Conservation (phyloP, 1,140 invertebrate genomes). For the Campoletis sonorensis region DNA sequence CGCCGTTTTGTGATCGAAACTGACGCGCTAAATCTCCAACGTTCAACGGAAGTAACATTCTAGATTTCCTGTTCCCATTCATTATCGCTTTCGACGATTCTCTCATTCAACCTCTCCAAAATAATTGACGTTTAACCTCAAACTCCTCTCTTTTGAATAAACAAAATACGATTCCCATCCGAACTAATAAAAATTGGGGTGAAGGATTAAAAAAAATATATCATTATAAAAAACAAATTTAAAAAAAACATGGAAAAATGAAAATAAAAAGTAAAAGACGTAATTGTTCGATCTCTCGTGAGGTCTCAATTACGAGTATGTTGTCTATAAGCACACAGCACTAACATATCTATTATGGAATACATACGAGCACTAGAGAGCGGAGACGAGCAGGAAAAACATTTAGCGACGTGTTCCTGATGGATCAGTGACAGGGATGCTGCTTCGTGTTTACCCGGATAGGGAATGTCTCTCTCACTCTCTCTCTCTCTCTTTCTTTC, state of each 20-base stretch:
- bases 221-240: background rate
- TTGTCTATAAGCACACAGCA: background rate
- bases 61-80: background rate
- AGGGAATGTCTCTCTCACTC: slow-evolving; percentile 49
- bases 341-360: background rate
- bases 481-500: background rate
- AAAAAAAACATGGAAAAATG: no score
- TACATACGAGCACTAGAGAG: background rate
- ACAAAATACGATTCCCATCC: no score
- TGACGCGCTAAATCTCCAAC: slow-evolving; percentile 21
- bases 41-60: background rate
- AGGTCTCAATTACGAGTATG: background rate
- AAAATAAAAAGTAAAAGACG: no score
- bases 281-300: background rate
- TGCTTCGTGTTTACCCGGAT: slow-evolving; percentile 52
- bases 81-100: background rate
- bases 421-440: slow-evolving; percentile 48
- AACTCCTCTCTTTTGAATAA: no score
- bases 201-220: no score
- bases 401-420: slow-evolving; percentile 41
- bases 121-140: no score
- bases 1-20: slow-evolving; percentile 37
- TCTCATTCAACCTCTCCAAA: background rate
- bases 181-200: no score
- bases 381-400: slow-evolving; percentile 40